These are phyloP conservation scores for Digitonthophagus gazella DNA, from an alignment of 2,888 invertebrate species.

Conservation along the genomic window DNA sequence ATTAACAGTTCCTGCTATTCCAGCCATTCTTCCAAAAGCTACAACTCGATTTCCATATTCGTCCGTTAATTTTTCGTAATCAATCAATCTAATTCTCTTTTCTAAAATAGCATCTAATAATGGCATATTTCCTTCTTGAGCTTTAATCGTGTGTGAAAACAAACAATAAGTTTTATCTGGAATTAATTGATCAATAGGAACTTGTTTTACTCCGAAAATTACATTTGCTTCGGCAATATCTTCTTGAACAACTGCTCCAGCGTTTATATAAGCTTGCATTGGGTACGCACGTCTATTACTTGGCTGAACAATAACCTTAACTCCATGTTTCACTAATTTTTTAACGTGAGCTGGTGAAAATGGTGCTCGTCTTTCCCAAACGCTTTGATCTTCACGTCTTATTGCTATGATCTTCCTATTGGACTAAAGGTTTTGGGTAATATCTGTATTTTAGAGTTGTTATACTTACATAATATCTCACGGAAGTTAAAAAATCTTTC, in stretches of 20 bases:
- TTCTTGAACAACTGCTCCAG: slow-evolving; percentile 92
- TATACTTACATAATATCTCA: neutral
- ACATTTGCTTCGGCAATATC: slow-evolving; percentile 95
- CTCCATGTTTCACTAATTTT: slow-evolving; percentile 80
- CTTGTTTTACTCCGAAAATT: slow-evolving; percentile 97
- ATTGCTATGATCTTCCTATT: slow-evolving; percentile 73
- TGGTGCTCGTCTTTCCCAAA: slow-evolving; percentile 95
- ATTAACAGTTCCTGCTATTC: slow-evolving; percentile 98
- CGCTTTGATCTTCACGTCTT: slow-evolving; percentile 88
- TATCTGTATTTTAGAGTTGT: too few species aligned
- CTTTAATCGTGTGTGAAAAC: slow-evolving; percentile 99
- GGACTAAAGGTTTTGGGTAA: slow-evolving; percentile 27
- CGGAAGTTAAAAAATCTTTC: neutral
- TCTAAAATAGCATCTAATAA: slow-evolving; percentile 93
- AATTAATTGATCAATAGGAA: slow-evolving; percentile 86
- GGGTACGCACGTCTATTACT: slow-evolving; percentile 97
- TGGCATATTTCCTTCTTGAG: slow-evolving; percentile 97
- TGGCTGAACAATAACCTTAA: slow-evolving; percentile 96
- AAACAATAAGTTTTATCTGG: slow-evolving; percentile 98
- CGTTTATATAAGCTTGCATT: slow-evolving; percentile 90
- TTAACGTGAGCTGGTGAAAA: slow-evolving; percentile 90
- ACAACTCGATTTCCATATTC: slow-evolving; percentile 80
- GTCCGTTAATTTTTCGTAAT: slow-evolving; percentile 96
- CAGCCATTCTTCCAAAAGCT: slow-evolving; percentile 98
- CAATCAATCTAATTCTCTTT: slow-evolving; percentile 93